Percentiles rank a stretch among this genome's conserved stretches.
These are phyloP conservation scores for Drosophila subsilvestris DNA, from an alignment of 2,888 invertebrate genomes.

Conservation along the genomic window DNA sequence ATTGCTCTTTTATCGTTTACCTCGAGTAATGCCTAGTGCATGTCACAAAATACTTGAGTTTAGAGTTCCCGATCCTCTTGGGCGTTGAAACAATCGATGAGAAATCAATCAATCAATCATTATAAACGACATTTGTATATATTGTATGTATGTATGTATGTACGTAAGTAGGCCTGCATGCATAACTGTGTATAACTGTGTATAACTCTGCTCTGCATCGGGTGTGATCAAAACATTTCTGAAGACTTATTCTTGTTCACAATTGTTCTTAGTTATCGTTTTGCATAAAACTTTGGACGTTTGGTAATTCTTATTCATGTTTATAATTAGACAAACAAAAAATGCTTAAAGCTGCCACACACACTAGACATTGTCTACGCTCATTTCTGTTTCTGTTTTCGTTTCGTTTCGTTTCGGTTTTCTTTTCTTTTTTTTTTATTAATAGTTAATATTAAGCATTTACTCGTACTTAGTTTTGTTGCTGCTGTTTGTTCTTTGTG, in stretches of 20 bases:
- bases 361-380: slow-evolving; percentile 65
- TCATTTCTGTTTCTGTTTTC: slow-evolving; percentile 28
- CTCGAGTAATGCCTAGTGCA: slow-evolving; percentile 44
- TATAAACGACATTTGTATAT: slow-evolving; percentile 4
- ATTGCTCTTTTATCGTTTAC: slow-evolving; percentile 15
- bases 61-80: not conserved
- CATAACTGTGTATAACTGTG: slow-evolving; percentile 12
- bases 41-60: slow-evolving; percentile 34
- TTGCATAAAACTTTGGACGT: slow-evolving; percentile 71
- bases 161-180: slow-evolving; percentile 24
- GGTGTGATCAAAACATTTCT: slow-evolving; percentile 48
- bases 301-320: slow-evolving; percentile 55
- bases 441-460: slow-evolving; percentile 4
- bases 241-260: slow-evolving; percentile 74
- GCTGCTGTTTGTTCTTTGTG: slow-evolving; percentile 22
- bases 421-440: slow-evolving; percentile 29
- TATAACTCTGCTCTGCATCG: slow-evolving; percentile 38
- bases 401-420: slow-evolving; percentile 25
- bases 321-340: slow-evolving; percentile 55
- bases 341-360: slow-evolving; percentile 69
- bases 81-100: slow-evolving; percentile 7
- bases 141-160: slow-evolving; percentile 8
- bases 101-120: slow-evolving; percentile 21
- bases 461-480: slow-evolving; percentile 27
- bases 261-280: slow-evolving; percentile 69